A percentile compares a stretch with the other conserved stretches of the same genome.
Conservation (phyloP, 2,797 vertebrate species). For the Sarcoramphus papa region DNA sequence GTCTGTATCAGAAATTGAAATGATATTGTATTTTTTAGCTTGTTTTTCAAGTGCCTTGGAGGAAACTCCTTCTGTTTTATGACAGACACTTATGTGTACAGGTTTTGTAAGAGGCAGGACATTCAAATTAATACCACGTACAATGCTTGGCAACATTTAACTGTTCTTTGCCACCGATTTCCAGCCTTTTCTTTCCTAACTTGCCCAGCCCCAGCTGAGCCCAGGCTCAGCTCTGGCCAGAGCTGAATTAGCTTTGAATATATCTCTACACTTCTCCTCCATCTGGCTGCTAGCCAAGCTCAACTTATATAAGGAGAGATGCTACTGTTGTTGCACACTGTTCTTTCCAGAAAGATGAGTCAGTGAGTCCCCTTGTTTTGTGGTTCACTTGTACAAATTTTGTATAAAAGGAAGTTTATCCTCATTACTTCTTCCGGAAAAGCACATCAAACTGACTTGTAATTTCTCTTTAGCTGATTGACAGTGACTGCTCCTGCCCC, state of each 20-base stretch:
- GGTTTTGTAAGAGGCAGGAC: not conserved
- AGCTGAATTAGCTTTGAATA: not conserved
- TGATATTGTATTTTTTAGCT: fast-evolving
- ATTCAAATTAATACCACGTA: not conserved
- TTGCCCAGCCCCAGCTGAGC: not conserved
- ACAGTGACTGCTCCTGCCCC: not conserved
- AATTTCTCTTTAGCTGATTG: not conserved
- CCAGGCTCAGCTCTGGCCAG: not conserved
- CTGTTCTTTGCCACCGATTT: not conserved
- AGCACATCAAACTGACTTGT: not conserved
- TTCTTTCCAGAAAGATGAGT: conserved; percentile 3
- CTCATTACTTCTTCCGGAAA: not conserved
- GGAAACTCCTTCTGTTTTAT: not conserved
- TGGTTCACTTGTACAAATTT: not conserved
- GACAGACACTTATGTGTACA: not conserved
- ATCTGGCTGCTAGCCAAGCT: not conserved
- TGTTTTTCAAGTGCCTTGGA: not conserved
- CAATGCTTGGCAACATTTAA: not conserved
- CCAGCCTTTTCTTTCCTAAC: not conserved
- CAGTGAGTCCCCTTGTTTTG: not conserved
- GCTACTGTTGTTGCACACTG: not conserved
- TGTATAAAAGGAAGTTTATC: not conserved
- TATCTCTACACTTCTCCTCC: not conserved
- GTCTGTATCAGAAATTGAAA: not conserved
- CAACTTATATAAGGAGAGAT: not conserved